A percentile compares a stretch with the other conserved stretches of the same genome.
These are phyloP conservation scores for Folsomia manolachei DNA, from an alignment of 2,888 invertebrate species.

Conservation along the genomic window DNA sequence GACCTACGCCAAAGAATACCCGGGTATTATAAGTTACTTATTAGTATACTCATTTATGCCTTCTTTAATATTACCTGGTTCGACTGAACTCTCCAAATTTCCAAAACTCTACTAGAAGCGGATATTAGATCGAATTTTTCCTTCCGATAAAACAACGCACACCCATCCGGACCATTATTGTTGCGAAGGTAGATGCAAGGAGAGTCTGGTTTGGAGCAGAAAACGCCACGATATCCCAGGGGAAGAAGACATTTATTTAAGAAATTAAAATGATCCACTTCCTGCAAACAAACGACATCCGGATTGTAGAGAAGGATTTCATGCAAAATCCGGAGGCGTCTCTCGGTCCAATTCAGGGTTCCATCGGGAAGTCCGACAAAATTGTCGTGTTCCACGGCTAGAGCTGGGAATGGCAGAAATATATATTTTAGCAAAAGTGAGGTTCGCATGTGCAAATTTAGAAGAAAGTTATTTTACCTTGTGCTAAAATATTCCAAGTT, in stretches of 20 bases:
- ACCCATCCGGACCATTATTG: slow-evolving; percentile 75
- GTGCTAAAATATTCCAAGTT: slow-evolving; percentile 71
- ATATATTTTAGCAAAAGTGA: background rate
- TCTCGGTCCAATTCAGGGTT: slow-evolving; percentile 67
- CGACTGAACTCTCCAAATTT: slow-evolving; percentile 71
- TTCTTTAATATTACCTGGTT: slow-evolving; percentile 61
- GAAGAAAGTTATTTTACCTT: slow-evolving; percentile 57
- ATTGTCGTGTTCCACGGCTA: slow-evolving; percentile 68
- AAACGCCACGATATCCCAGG: slow-evolving; percentile 67
- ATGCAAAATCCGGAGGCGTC: slow-evolving; percentile 67
- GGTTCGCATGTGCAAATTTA: background rate
- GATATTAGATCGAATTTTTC: slow-evolving; percentile 63
- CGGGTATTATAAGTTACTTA: slow-evolving; percentile 19
- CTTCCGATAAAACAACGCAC: slow-evolving; percentile 69
- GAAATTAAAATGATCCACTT: slow-evolving; percentile 73
- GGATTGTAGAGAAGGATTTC: slow-evolving; percentile 68
- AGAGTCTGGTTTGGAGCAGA: slow-evolving; percentile 73
- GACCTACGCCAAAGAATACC: no score
- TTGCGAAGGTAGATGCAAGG: slow-evolving; percentile 70
- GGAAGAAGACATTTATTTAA: slow-evolving; percentile 62
- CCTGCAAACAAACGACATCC: slow-evolving; percentile 70
- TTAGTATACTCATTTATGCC: background rate
- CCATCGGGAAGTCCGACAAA: slow-evolving; percentile 69
- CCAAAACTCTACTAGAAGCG: slow-evolving; percentile 62
- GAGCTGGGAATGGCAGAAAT: slow-evolving; percentile 58